Conservation (phyloP, 2,797 vertebrate genomes). For the Ambastaia sidthimunki region DNA sequence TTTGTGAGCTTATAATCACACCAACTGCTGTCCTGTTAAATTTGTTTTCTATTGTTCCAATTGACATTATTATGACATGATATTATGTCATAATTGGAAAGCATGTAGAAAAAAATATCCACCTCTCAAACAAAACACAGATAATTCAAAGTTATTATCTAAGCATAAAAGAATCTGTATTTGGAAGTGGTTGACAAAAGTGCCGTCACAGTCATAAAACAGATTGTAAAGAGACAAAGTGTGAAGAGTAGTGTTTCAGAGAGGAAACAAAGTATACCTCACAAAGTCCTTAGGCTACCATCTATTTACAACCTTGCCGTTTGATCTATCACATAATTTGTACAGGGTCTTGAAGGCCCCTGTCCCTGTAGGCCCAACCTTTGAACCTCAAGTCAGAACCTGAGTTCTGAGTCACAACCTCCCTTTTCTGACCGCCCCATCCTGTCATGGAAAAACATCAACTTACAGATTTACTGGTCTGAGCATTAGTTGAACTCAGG, state of each 20-base stretch:
- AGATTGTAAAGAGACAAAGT: slow-evolving; percentile 4
- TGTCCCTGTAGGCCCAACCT: slow-evolving; percentile 44
- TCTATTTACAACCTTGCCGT: slow-evolving; percentile 50
- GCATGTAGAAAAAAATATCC: too few relatives aligned
- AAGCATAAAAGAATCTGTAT: too few relatives aligned
- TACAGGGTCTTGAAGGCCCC: slow-evolving; percentile 45
- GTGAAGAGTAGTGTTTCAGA: slow-evolving; percentile 30
- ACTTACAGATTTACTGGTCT: slow-evolving; percentile 78
- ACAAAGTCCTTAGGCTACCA: slow-evolving; percentile 42
- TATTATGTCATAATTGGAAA: too few relatives aligned
- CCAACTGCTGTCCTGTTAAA: too few relatives aligned
- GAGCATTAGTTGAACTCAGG: slow-evolving; percentile 61
- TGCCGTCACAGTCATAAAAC: slow-evolving; percentile 27
- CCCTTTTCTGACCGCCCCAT: slow-evolving; percentile 66
- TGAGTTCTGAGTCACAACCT: slow-evolving; percentile 62
- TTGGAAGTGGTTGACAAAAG: slow-evolving; percentile 8
- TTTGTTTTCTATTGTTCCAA: too few relatives aligned
- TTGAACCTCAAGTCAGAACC: slow-evolving; percentile 36
- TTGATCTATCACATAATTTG: slow-evolving; percentile 58
- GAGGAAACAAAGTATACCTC: slow-evolving; percentile 35
- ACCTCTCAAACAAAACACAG: too few relatives aligned
- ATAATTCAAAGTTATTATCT: too few relatives aligned
- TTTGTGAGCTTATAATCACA: too few relatives aligned
- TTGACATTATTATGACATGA: too few relatives aligned
- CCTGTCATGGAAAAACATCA: slow-evolving; percentile 76